Conservation (phyloP, 1,140 invertebrate species). For the Drosophila guanche region DNA sequence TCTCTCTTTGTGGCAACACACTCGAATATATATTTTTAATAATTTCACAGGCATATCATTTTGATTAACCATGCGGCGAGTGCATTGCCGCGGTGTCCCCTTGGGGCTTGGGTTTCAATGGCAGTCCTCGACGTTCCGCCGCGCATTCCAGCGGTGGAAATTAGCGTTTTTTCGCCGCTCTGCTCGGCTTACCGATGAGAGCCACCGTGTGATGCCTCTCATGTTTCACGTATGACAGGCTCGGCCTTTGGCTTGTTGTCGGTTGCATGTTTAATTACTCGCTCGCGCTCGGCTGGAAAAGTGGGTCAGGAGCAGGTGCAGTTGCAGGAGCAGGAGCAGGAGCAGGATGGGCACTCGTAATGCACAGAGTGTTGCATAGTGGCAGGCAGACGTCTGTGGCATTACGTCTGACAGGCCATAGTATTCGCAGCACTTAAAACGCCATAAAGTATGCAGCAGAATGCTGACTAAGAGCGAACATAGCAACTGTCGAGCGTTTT, state of each 20-base stretch:
- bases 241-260: constrained; percentile 21
- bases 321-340: no score
- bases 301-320: constrained; percentile 44
- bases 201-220: constrained; percentile 24
- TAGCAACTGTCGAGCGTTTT: constrained; percentile 62
- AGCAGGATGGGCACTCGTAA: neutral
- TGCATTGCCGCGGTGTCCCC: neutral
- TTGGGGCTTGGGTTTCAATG: constrained; percentile 21
- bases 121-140: constrained; percentile 22
- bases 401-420: constrained; percentile 52
- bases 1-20: neutral
- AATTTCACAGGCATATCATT: constrained; percentile 13
- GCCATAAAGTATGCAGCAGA: constrained; percentile 72
- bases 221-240: constrained; percentile 23
- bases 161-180: constrained; percentile 17
- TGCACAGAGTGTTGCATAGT: constrained; percentile 28
- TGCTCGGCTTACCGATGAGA: constrained; percentile 25
- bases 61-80: constrained; percentile 12
- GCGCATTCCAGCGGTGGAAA: constrained; percentile 5
- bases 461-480: constrained; percentile 61
- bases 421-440: constrained; percentile 68
- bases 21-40: constrained; percentile 7
- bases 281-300: constrained; percentile 11
- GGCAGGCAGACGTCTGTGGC: constrained; percentile 5
- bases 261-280: constrained; percentile 50